A percentile compares a stretch with the other conserved stretches of the same genome.
phyloP scores from a whole-genome alignment of 2,888 invertebrate species.

The Lutraria lutraria region DNA sequence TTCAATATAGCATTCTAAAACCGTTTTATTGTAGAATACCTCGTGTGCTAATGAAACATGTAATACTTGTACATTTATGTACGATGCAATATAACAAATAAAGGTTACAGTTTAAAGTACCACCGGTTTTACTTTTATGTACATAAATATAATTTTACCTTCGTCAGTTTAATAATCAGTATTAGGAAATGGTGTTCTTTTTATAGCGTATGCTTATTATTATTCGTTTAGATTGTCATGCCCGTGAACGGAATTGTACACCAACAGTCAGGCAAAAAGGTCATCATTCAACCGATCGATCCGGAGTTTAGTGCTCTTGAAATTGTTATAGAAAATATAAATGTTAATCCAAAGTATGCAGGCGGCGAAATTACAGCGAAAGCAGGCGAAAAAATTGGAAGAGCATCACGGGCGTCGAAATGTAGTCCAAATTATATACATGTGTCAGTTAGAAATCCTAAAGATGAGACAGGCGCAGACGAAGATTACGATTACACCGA shows the following conservation, averaged over 20 bases:
- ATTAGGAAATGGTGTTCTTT: neutral
- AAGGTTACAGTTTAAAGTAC: too few relatives aligned
- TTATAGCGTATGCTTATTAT: neutral
- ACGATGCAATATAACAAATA: too few relatives aligned
- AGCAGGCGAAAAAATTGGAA: constrained; percentile 61
- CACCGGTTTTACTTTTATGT: too few relatives aligned
- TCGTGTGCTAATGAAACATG: too few relatives aligned
- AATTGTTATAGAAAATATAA: constrained; percentile 73
- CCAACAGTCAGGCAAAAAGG: constrained; percentile 36
- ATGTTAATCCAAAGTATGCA: constrained; percentile 29
- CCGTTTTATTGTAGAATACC: neutral
- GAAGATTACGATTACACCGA: constrained; percentile 72
- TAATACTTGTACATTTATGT: too few relatives aligned
- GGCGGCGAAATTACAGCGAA: constrained; percentile 35
- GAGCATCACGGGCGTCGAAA: constrained; percentile 39
- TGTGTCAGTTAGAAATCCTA: constrained; percentile 67
- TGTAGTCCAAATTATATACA: constrained; percentile 68
- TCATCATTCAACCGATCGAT: constrained; percentile 67
- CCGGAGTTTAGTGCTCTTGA: constrained; percentile 67
- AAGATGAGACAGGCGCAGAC: constrained; percentile 50
- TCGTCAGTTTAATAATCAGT: neutral
- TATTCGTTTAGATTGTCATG: constrained; percentile 47
- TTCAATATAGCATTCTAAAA: neutral
- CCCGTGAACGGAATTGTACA: constrained; percentile 63
- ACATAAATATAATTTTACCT: too few relatives aligned